Percentiles rank a stretch among this genome's conserved stretches.
These are phyloP conservation scores for Geotrupes spiniger DNA, from an alignment of 2,888 invertebrate species.

Conservation along the genomic window DNA sequence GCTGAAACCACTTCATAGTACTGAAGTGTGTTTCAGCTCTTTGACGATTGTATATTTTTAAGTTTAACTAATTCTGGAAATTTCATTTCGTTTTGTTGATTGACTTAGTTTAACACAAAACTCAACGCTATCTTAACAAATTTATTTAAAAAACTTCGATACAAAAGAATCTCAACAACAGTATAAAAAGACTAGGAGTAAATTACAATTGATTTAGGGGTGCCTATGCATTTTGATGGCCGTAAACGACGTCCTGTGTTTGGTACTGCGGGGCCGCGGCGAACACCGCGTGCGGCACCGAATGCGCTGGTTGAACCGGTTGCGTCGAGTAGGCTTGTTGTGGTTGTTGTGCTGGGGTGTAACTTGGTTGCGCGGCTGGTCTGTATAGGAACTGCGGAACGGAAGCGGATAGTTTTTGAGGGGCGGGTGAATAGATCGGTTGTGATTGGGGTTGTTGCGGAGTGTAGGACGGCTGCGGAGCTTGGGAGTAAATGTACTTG, in stretches of 20 bases:
- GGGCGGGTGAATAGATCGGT: slow-evolving; percentile 18
- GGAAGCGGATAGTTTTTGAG: slow-evolving; percentile 17
- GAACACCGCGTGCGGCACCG: slow-evolving; percentile 30
- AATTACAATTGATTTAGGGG: no score
- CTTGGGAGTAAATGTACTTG: slow-evolving; percentile 28
- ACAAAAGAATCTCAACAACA: no score
- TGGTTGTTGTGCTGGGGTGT: slow-evolving; percentile 14
- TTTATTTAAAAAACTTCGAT: no score
- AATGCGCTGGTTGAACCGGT: slow-evolving; percentile 12
- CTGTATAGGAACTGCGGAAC: slow-evolving; percentile 17
- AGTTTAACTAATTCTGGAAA: no score
- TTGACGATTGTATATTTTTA: no score
- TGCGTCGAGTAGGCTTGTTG: no score
- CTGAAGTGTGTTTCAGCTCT: no score
- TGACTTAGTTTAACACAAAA: no score
- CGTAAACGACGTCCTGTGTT: slow-evolving; percentile 23
- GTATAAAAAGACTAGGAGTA: no score
- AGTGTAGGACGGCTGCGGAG: slow-evolving; percentile 19
- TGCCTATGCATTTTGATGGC: slow-evolving; percentile 13
- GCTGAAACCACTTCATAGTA: no score
- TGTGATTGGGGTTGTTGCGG: slow-evolving; percentile 13
- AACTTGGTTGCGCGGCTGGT: slow-evolving; percentile 17
- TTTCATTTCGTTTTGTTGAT: no score
- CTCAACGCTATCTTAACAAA: no score
- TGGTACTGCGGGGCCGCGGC: slow-evolving; percentile 29